Evolutionary conservation across 2,888 invertebrate species (phyloP).

Genomic region (Erebia aethiops): DNA sequence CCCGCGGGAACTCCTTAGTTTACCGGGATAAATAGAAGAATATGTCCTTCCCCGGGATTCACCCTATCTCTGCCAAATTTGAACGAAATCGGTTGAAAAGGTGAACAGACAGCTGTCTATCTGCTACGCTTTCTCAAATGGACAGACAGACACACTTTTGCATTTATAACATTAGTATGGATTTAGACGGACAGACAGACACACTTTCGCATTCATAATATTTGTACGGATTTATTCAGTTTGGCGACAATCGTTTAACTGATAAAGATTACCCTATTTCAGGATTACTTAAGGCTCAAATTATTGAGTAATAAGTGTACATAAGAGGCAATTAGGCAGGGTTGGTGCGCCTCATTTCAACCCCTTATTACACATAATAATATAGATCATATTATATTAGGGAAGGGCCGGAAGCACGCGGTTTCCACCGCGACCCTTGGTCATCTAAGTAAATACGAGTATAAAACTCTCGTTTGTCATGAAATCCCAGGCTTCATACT

Average conservation of each 20-base stretch:
- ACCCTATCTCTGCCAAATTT: too few species aligned
- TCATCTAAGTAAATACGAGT: slow-evolving; percentile 66
- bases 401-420: slow-evolving; percentile 57
- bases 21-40: too few species aligned
- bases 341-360: slow-evolving; percentile 68
- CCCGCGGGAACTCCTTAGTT: too few species aligned
- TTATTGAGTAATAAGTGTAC: slow-evolving; percentile 45
- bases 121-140: too few species aligned
- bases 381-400: slow-evolving; percentile 58
- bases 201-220: too few species aligned
- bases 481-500: background rate
- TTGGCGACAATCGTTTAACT: slow-evolving; percentile 65
- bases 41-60: too few species aligned
- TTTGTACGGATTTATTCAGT: slow-evolving; percentile 77
- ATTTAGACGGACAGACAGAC: too few species aligned
- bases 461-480: slow-evolving; percentile 55
- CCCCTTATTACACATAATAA: slow-evolving; percentile 77
- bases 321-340: slow-evolving; percentile 50
- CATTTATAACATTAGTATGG: too few species aligned
- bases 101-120: too few species aligned
- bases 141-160: too few species aligned
- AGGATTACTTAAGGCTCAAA: slow-evolving; percentile 45
- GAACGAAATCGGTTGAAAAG: too few species aligned
- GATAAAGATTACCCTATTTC: slow-evolving; percentile 52
- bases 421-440: slow-evolving; percentile 54